Conservation (phyloP, 2,888 invertebrate species). For the Drosophila macrospina region DNA sequence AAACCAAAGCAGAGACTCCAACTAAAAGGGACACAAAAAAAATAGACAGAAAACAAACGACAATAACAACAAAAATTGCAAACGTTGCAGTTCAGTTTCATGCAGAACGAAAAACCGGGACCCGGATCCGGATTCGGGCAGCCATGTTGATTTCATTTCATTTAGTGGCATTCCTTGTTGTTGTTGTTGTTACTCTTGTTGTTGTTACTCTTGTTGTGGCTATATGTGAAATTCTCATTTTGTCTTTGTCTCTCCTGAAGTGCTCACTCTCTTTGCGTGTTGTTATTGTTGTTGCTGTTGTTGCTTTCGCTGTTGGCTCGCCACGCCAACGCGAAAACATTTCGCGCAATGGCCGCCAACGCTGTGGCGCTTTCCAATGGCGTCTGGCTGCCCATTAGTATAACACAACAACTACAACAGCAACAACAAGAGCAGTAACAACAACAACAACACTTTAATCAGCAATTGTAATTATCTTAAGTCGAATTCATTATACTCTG, state of each 20-base stretch:
- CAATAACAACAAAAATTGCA: slow-evolving; percentile 64
- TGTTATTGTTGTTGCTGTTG: slow-evolving; percentile 10
- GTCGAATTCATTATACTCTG: background rate
- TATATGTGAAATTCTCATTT: slow-evolving; percentile 41
- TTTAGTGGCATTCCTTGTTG: slow-evolving; percentile 55
- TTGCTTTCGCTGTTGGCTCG: slow-evolving; percentile 47
- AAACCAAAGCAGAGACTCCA: slow-evolving; percentile 49
- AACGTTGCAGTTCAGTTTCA: slow-evolving; percentile 70
- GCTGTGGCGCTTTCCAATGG: slow-evolving; percentile 64
- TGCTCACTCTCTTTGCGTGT: background rate
- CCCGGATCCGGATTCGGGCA: slow-evolving; percentile 48
- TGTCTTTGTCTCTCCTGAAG: slow-evolving; percentile 37
- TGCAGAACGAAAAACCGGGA: slow-evolving; percentile 14
- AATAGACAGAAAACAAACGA: background rate
- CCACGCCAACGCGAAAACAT: slow-evolving; percentile 64
- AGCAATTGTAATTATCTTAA: background rate
- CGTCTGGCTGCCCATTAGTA: slow-evolving; percentile 71
- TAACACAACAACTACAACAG: slow-evolving; percentile 31
- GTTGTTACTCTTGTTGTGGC: slow-evolving; percentile 13
- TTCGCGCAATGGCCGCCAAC: slow-evolving; percentile 66
- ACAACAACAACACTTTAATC: slow-evolving; percentile 8
- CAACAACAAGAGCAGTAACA: slow-evolving; percentile 18
- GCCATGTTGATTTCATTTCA: slow-evolving; percentile 82
- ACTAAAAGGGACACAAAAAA: background rate
- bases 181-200: slow-evolving; percentile 21